Evolutionary conservation across 2,888 invertebrate genomes (phyloP).

Genomic region (Neocrepidodera transversa): DNA sequence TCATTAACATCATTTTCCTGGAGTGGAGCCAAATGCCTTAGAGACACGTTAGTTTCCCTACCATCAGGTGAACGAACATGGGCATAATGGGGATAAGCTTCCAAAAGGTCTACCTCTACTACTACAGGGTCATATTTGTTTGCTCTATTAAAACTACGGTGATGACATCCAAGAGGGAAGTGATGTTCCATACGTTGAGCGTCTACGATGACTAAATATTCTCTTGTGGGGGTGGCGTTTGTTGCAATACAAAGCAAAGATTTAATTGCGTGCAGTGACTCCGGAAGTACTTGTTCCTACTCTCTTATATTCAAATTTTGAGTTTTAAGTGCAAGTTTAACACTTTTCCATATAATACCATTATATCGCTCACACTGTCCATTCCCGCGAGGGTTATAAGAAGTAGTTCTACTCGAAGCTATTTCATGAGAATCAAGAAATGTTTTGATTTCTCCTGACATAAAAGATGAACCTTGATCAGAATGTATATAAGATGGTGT

Average conservation of each 20-base stretch:
- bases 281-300: neutral
- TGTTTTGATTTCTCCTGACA: neutral
- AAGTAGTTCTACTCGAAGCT: neutral
- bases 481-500: conserved; percentile 5
- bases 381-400: conserved; percentile 6
- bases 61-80: too few relatives aligned
- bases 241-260: neutral
- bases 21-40: too few relatives aligned
- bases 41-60: too few relatives aligned
- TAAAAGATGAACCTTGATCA: conserved; percentile 2
- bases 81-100: too few relatives aligned
- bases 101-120: too few relatives aligned
- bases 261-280: neutral
- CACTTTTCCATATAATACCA: conserved; percentile 9
- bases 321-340: neutral
- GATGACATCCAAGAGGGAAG: neutral
- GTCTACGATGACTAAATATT: neutral
- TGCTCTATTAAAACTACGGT: too few relatives aligned
- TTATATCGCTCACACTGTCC: neutral
- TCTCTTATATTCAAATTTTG: neutral
- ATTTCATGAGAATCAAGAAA: neutral
- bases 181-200: neutral
- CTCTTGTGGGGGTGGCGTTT: neutral
- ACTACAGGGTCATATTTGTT: too few relatives aligned
- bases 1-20: too few relatives aligned